Percentiles rank a stretch among this genome's conserved stretches.
phyloP scores from a whole-genome alignment of 1,140 invertebrate species.

The Daktulosphaira vitifoliae region DNA sequence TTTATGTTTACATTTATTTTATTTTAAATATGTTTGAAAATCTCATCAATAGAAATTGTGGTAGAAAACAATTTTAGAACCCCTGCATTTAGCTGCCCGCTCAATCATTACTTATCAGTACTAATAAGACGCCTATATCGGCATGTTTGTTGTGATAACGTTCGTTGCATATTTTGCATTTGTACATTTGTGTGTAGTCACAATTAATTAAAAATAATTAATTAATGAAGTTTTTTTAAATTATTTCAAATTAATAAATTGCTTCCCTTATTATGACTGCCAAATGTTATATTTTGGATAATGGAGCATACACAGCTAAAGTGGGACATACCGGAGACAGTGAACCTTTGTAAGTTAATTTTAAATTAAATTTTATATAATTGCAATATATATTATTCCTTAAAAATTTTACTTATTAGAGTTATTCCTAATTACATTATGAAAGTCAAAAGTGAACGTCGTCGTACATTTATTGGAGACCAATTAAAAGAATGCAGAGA shows the following conservation, averaged over 20 bases:
- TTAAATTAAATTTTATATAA: no score
- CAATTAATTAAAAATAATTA: neutral
- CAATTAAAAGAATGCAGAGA: conserved; percentile 94
- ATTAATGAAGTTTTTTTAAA: neutral
- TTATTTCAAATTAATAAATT: no score
- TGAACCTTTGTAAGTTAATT: conserved; percentile 53
- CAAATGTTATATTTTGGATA: conserved; percentile 56
- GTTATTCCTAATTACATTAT: conserved; percentile 92
- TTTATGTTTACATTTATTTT: no score
- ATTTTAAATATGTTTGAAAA: no score
- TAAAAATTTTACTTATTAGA: conserved; percentile 45
- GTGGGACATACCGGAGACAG: conserved; percentile 61
- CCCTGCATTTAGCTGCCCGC: no score
- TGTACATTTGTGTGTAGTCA: neutral
- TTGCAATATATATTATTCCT: no score
- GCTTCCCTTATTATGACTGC: conserved; percentile 34
- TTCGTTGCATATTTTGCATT: no score
- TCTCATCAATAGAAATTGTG: no score
- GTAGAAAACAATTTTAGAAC: no score
- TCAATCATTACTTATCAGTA: no score
- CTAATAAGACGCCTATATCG: no score
- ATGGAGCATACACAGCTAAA: conserved; percentile 79
- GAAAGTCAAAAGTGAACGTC: conserved; percentile 93
- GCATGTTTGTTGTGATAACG: no score
- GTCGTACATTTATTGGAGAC: conserved; percentile 85